Conservation (phyloP, 2,888 invertebrate species). For the Watsonalla binaria region DNA sequence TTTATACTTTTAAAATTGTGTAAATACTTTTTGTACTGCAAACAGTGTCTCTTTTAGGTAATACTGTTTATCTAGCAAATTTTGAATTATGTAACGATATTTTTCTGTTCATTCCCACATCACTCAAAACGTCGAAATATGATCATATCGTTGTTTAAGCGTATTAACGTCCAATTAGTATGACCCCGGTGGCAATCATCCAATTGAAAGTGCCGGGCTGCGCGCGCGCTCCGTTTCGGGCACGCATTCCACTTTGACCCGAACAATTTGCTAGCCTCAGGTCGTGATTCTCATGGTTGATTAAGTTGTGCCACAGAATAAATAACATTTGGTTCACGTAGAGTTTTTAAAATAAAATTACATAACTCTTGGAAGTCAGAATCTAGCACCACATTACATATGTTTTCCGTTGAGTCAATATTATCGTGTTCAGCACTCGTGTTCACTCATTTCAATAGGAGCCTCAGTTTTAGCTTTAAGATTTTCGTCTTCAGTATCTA, state of each 20-base stretch:
- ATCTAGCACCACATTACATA: no score
- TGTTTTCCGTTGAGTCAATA: no score
- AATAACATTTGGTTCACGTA: no score
- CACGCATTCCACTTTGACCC: constrained; percentile 21
- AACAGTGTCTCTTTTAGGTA: not conserved
- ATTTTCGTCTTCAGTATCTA: not conserved
- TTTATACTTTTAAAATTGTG: no score
- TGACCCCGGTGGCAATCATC: constrained; percentile 34
- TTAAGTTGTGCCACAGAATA: no score
- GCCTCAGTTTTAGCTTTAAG: not conserved
- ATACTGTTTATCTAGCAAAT: no score
- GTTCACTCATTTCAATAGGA: not conserved
- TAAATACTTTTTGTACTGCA: no score
- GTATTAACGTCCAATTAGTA: constrained; percentile 31
- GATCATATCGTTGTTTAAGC: constrained; percentile 13
- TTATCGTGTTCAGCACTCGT: not conserved
- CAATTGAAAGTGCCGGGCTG: constrained; percentile 26
- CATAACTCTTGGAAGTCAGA: no score
- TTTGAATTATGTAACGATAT: no score
- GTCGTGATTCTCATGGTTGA: constrained; percentile 8
- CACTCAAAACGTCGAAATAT: constrained; percentile 8
- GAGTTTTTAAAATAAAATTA: no score
- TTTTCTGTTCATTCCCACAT: not conserved
- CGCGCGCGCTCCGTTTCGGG: constrained; percentile 22
- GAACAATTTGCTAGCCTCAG: constrained; percentile 14